Evolutionary conservation across 2,797 vertebrate genomes (phyloP).

Genomic region (Poecilia wingei): DNA sequence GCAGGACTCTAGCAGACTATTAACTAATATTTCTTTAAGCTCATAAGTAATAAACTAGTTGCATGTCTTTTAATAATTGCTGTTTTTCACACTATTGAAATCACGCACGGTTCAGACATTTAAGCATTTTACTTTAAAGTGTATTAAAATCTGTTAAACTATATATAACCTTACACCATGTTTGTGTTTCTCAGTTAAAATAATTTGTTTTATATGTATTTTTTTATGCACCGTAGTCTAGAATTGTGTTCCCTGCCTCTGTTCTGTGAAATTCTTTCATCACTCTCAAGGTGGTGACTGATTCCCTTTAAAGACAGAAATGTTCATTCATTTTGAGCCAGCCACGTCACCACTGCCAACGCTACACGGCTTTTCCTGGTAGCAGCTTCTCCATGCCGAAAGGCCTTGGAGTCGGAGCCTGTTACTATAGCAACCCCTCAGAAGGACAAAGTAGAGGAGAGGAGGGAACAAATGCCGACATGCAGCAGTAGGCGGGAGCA

Average conservation of each 20-base stretch:
- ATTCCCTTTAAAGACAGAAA: slow-evolving; percentile 3
- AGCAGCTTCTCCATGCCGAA: slow-evolving; percentile 49
- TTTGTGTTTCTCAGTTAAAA: neutral
- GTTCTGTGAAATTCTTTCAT: slow-evolving; percentile 14
- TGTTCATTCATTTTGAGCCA: slow-evolving; percentile 49
- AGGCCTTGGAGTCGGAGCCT: slow-evolving; percentile 72
- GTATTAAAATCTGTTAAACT: neutral
- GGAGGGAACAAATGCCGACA: slow-evolving; percentile 71
- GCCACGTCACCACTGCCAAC: slow-evolving; percentile 71
- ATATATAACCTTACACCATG: neutral
- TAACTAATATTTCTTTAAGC: slow-evolving; percentile 2
- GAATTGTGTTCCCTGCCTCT: neutral
- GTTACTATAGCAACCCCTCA: slow-evolving; percentile 90
- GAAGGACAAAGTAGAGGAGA: slow-evolving; percentile 82
- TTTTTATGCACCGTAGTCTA: neutral
- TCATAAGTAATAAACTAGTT: slow-evolving; percentile 1
- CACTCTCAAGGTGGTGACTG: slow-evolving; percentile 8
- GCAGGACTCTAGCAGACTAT: slow-evolving; percentile 2
- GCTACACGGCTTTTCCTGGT: slow-evolving; percentile 43
- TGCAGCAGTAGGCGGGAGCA: slow-evolving; percentile 58
- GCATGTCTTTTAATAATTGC: neutral
- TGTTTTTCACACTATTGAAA: neutral
- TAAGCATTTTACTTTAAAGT: neutral
- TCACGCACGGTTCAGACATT: neutral
- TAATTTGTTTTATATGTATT: neutral